phyloP scores from a whole-genome alignment of 2,113 vertebrate genomes.

The Pipra filicauda region DNA sequence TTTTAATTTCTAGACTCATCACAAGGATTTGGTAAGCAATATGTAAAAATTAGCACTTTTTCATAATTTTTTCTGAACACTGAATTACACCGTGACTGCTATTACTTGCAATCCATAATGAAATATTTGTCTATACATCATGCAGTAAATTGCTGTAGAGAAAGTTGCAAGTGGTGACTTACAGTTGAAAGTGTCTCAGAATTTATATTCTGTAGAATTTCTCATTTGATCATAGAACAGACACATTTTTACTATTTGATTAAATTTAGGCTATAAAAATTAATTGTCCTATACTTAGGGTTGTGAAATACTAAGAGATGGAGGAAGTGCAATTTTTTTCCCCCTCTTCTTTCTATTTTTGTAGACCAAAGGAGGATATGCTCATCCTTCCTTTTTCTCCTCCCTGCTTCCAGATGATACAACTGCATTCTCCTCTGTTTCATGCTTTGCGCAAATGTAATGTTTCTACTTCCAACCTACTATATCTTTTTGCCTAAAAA shows the following conservation, averaged over 20 bases:
- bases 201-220: background rate
- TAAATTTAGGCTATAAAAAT: background rate
- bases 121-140: background rate
- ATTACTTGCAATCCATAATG: background rate
- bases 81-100: background rate
- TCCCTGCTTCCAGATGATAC: background rate
- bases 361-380: background rate
- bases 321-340: background rate
- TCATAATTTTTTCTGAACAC: background rate
- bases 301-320: background rate
- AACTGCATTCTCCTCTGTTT: background rate
- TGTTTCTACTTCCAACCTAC: background rate
- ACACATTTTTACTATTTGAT: background rate
- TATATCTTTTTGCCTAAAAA: background rate
- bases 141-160: background rate
- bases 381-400: background rate
- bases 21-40: background rate
- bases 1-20: background rate
- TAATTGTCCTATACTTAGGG: background rate
- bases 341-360: background rate
- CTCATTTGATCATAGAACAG: background rate
- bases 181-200: background rate
- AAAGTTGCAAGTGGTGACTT: background rate
- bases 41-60: background rate
- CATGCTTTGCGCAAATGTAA: background rate